These are phyloP conservation scores for Temnothorax rugatulus DNA, from an alignment of 2,888 invertebrate genomes.

Conservation along the genomic window DNA sequence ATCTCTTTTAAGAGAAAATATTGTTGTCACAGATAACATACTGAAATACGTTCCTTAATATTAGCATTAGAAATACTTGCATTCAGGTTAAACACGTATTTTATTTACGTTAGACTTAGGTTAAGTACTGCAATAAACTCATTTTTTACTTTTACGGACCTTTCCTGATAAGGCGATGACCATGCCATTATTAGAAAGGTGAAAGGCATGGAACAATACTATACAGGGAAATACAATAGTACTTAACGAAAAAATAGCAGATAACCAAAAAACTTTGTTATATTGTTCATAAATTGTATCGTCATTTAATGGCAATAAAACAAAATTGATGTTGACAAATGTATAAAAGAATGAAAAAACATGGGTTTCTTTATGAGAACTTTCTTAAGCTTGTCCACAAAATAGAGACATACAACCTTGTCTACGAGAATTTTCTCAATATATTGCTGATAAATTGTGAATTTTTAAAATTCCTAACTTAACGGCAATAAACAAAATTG, in stretches of 20 bases:
- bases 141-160: background rate
- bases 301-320: background rate
- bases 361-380: background rate
- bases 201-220: background rate
- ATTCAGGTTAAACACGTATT: background rate
- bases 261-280: background rate
- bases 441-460: background rate
- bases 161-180: background rate
- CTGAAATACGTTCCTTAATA: background rate
- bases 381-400: background rate
- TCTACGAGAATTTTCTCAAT: background rate
- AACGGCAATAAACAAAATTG: background rate
- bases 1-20: background rate
- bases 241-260: background rate
- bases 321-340: background rate
- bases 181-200: background rate
- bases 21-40: background rate
- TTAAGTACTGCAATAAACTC: background rate
- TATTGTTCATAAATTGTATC: background rate
- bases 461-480: background rate
- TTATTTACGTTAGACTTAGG: background rate
- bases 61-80: background rate
- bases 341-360: background rate
- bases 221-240: background rate
- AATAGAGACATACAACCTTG: background rate